Conservation (phyloP, 2,888 invertebrate species). For the Laothoe populi region DNA sequence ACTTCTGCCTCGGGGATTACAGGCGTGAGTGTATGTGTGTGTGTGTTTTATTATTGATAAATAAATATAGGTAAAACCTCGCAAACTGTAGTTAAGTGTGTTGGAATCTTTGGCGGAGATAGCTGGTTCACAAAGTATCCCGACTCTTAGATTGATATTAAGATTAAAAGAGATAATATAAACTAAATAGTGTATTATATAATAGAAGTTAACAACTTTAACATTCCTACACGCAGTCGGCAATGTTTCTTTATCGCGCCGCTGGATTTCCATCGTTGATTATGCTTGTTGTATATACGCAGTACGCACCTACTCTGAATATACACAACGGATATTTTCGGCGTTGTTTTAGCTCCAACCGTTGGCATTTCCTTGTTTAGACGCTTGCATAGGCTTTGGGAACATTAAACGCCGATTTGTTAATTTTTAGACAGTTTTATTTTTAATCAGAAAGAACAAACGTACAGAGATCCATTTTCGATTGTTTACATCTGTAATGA, state of each 20-base stretch:
- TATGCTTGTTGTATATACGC: constrained; percentile 40
- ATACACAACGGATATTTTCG: constrained; percentile 59
- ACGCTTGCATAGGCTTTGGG: constrained; percentile 46
- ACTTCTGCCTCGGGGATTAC: no score
- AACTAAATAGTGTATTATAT: neutral
- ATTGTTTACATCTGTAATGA: neutral
- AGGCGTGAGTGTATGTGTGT: no score
- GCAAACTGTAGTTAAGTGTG: neutral
- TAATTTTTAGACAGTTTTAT: constrained; percentile 13
- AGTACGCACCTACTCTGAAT: constrained; percentile 35
- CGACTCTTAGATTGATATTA: neutral
- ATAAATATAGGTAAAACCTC: no score
- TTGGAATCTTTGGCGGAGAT: neutral
- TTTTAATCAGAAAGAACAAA: constrained; percentile 19
- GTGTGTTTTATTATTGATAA: no score
- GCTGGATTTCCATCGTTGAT: constrained; percentile 40
- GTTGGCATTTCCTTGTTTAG: constrained; percentile 69
- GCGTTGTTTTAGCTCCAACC: constrained; percentile 58
- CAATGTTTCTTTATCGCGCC: constrained; percentile 15
- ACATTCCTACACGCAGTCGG: constrained; percentile 19
- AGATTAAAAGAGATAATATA: constrained; percentile 1
- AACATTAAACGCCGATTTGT: constrained; percentile 48
- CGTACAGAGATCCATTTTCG: neutral
- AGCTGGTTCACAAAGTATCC: neutral
- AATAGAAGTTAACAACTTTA: constrained; percentile 12